Base-by-base conservation (phyloP, 2,113 vertebrate species). In the Oncorhynchus keta region DNA sequence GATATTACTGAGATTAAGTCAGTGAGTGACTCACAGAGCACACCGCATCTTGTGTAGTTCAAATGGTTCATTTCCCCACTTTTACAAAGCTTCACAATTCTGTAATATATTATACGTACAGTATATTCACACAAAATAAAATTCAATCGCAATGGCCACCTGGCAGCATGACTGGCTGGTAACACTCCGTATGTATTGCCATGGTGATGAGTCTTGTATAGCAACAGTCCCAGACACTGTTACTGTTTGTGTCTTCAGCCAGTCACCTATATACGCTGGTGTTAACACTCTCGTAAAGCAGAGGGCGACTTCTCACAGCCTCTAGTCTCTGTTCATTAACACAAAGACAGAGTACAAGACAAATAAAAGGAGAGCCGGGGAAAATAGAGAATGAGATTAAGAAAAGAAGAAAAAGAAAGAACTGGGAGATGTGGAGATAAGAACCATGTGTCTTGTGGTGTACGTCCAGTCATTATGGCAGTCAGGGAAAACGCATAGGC, bases 241-340 rank as follows among this genome's bases (percentile, higher is more conserved):
- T 1, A 26, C 5, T 32, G 28, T 68, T 18, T 68, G 12, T 35
- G 45, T 70, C 22, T 22, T 70, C 20, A 24, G 22, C 5, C 5
- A n/a, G 22, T 74, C 32, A 7, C 28, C 9, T 70, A 35, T 13
- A 12, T 68, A 76, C 48, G 32, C 20, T 57, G 64, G 55, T n/a
- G 18, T 8, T 55, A 24, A 73, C 28, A 28, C 51, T 71, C 74
- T 72, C 72, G 66, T 45, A 73, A 32, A 3, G 0, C 4, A 76
- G 28, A 74, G 45, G 59, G 75, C 45, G 64, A 68, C 4, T 22
- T 30, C 68, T 76, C 61, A 75, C 39, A 68, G 30, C 74, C 45
- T 35, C 72, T 76, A 55, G 49, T 35, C 70, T 2, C 28, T 45
- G 18, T 57, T 45, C 28, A 26, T 67, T 70, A 72, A 72, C 57